phyloP scores from a whole-genome alignment of 2,888 invertebrate genomes.

The Eumerus sabulonum region DNA sequence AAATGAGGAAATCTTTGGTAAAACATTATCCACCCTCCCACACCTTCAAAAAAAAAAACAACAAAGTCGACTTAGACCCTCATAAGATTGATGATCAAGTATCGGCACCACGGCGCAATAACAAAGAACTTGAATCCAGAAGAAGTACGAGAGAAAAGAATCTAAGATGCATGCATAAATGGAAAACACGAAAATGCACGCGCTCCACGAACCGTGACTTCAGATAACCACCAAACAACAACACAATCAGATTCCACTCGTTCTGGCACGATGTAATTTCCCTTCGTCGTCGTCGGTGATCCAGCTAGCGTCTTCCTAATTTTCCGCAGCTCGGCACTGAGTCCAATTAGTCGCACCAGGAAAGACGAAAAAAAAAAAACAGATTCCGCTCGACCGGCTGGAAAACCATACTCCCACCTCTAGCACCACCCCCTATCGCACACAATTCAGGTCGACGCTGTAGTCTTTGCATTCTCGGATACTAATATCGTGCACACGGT shows the following conservation, averaged over 20 bases:
- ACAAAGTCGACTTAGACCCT: background rate
- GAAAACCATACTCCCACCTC: conserved; percentile 34
- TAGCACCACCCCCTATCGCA: background rate
- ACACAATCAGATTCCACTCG: conserved; percentile 25
- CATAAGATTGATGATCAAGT: conserved; percentile 53
- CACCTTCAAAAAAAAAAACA: background rate
- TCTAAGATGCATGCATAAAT: conserved; percentile 31
- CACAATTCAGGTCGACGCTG: conserved; percentile 43
- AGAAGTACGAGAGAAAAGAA: background rate
- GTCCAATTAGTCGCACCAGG: conserved; percentile 63
- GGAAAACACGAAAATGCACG: conserved; percentile 46
- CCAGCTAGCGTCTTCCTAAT: conserved; percentile 37
- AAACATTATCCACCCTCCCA: background rate
- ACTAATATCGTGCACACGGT: conserved; percentile 12
- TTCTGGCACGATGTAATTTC: conserved; percentile 41
- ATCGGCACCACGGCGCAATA: conserved; percentile 12
- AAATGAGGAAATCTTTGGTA: conserved; percentile 5
- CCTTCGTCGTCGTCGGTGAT: too few species aligned
- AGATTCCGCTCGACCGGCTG: conserved; percentile 38
- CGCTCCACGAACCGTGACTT: conserved; percentile 52
- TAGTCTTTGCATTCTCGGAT: conserved; percentile 38
- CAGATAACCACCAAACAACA: conserved; percentile 19
- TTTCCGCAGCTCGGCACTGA: conserved; percentile 52
- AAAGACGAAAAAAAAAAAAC: too few species aligned
- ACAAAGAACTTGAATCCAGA: conserved; percentile 17